Conservation (phyloP, 2,888 invertebrate species). For the Abscondita cerata region DNA sequence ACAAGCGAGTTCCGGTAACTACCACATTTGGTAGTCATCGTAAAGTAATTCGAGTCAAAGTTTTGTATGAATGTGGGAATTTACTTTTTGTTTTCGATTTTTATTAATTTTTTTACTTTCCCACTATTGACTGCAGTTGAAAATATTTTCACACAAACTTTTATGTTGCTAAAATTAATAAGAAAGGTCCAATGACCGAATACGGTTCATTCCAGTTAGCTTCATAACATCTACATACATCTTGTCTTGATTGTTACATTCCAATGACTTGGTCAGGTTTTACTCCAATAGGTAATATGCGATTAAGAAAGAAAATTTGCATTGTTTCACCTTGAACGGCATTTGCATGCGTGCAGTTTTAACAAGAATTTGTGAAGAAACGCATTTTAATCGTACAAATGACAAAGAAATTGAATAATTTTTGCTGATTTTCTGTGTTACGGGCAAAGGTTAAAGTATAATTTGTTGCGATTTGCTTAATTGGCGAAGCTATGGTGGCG, state of each 20-base stretch:
- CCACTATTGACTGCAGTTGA: not conserved
- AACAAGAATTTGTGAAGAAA: not conserved
- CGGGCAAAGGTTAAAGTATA: constrained; percentile 6
- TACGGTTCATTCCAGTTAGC: constrained; percentile 33
- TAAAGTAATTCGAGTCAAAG: not conserved
- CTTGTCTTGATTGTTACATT: constrained; percentile 21
- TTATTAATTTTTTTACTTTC: not conserved
- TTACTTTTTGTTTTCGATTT: too few relatives aligned
- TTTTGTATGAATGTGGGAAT: not conserved
- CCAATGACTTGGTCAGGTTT: constrained; percentile 14
- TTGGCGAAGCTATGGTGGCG: constrained; percentile 1
- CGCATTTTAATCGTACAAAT: not conserved
- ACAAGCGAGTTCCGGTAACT: constrained; percentile 3
- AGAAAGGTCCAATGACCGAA: constrained; percentile 6
- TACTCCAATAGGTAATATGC: not conserved
- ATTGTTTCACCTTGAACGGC: not conserved
- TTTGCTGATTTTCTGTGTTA: constrained; percentile 1
- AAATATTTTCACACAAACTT: too few relatives aligned
- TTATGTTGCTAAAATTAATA: too few relatives aligned
- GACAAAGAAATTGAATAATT: not conserved
- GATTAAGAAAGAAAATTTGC: not conserved
- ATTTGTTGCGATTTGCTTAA: not conserved
- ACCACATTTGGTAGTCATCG: constrained; percentile 1
- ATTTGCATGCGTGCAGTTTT: not conserved
- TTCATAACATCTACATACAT: constrained; percentile 30